These are phyloP conservation scores for Paraescarpia echinospica DNA, from an alignment of 1,140 invertebrate species.

Conservation along the genomic window DNA sequence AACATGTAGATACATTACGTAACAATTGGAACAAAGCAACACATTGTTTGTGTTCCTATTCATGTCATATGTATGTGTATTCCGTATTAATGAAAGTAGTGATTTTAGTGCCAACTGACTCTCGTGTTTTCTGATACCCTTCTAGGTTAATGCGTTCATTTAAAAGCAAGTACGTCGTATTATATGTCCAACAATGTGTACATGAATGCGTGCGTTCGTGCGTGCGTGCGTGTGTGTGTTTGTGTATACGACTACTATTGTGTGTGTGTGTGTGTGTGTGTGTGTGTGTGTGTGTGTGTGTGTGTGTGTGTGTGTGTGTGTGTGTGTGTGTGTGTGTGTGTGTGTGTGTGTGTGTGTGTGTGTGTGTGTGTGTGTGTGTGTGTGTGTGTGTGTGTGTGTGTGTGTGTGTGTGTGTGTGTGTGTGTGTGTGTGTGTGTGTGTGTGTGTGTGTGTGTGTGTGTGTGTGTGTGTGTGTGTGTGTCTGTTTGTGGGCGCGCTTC, in stretches of 20 bases:
- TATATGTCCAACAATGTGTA: not conserved
- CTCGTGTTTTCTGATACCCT: no score
- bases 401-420: constrained; percentile 25
- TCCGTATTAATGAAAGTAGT: no score
- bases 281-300: constrained; percentile 25
- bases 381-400: constrained; percentile 14
- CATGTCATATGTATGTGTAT: no score
- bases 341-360: constrained; percentile 24
- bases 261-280: constrained; percentile 10
- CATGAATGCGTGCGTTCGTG: not conserved
- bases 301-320: constrained; percentile 29
- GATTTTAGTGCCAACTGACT: no score
- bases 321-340: constrained; percentile 29
- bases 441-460: constrained; percentile 25
- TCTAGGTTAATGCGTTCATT: no score
- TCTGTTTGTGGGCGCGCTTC: no score
- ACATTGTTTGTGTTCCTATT: no score
- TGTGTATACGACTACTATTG: not conserved
- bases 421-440: constrained; percentile 25
- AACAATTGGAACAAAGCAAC: no score
- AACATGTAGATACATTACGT: no score
- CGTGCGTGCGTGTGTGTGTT: not conserved
- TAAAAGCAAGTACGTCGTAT: no score
- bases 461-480: constrained; percentile 22
- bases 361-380: not conserved